Evolutionary conservation across 2,113 vertebrate genomes (phyloP).

Genomic region (Gnathonemus longibarbis): DNA sequence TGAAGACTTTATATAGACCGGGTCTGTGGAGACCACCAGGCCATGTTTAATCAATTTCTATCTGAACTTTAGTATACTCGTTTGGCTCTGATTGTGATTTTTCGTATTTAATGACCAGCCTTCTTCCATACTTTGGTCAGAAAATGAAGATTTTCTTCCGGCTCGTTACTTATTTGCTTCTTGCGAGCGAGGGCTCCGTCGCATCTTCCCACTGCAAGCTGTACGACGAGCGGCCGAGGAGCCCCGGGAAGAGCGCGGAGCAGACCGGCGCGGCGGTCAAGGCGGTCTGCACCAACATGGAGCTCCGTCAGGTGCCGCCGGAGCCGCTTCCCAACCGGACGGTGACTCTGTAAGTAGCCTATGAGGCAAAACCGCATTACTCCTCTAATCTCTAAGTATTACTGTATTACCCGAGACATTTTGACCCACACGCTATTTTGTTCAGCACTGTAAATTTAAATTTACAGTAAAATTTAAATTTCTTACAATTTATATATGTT

Average conservation of each 20-base stretch:
- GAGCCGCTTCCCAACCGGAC: slow-evolving; percentile 80
- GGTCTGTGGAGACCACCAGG: neutral
- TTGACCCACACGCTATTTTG: neutral
- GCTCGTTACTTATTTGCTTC: slow-evolving; percentile 42
- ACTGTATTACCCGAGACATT: neutral
- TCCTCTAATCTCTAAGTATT: neutral
- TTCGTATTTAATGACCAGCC: slow-evolving; percentile 21
- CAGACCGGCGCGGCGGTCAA: slow-evolving; percentile 54
- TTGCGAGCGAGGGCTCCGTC: slow-evolving; percentile 27
- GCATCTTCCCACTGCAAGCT: slow-evolving; percentile 51
- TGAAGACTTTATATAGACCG: neutral
- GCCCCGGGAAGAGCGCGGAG: slow-evolving; percentile 38
- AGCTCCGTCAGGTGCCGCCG: slow-evolving; percentile 71
- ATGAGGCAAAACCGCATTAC: neutral
- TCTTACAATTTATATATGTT: neutral
- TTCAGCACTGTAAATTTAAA: too few species aligned
- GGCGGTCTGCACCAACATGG: slow-evolving; percentile 85
- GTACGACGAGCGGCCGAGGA: slow-evolving; percentile 48
- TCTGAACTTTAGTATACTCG: neutral
- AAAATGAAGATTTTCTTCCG: slow-evolving; percentile 50
- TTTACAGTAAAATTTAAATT: neutral
- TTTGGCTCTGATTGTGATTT: slow-evolving; percentile 6
- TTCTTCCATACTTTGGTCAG: slow-evolving; percentile 22
- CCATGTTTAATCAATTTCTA: neutral
- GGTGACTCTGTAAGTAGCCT: slow-evolving; percentile 82